These are phyloP conservation scores for Pocota personata DNA, from an alignment of 2,888 invertebrate genomes.

Conservation along the genomic window DNA sequence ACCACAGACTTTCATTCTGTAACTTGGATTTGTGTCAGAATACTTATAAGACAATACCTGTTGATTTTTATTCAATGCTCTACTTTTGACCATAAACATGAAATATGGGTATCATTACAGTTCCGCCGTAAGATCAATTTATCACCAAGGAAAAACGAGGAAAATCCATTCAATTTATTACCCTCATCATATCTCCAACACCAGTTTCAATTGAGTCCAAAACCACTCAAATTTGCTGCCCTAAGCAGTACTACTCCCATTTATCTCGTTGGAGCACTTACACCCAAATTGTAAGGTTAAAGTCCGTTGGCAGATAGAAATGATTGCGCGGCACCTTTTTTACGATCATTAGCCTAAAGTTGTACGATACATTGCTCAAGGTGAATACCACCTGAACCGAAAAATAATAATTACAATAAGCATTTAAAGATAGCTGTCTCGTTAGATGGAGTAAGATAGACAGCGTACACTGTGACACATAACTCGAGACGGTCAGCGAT, in stretches of 20 bases:
- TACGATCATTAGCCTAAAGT: neutral
- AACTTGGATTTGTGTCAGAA: neutral
- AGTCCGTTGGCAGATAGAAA: neutral
- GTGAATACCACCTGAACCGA: neutral
- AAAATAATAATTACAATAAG: neutral
- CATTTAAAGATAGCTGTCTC: neutral
- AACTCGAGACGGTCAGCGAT: neutral
- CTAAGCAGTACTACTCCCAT: neutral
- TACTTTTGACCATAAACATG: neutral
- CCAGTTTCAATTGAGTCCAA: neutral
- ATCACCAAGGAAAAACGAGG: neutral
- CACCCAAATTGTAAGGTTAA: neutral
- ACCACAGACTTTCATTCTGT: neutral
- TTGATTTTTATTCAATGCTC: neutral
- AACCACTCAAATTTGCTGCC: neutral
- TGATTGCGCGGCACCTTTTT: slow-evolving; percentile 4
- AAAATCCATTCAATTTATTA: neutral
- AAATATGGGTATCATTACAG: neutral
- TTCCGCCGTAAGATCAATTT: neutral
- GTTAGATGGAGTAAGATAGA: neutral
- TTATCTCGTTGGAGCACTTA: neutral
- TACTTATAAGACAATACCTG: neutral
- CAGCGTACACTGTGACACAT: neutral
- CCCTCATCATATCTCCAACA: neutral
- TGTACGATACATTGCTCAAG: neutral